Conservation (phyloP, 2,113 vertebrate genomes). For the Hoplias malabaricus region DNA sequence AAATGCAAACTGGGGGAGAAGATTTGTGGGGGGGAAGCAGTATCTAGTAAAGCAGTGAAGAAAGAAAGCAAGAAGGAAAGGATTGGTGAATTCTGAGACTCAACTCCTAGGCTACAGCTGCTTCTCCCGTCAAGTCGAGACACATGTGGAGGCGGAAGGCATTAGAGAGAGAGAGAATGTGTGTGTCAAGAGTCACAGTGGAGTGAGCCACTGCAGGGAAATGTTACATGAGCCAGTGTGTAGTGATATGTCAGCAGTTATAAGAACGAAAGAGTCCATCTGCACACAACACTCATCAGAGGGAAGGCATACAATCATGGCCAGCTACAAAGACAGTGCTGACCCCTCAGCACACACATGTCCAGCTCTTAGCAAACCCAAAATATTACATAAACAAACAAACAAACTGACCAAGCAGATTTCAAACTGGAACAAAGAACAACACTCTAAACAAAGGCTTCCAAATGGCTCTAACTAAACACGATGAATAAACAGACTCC, state of each 20-base stretch:
- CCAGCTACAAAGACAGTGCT: neutral
- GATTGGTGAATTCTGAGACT: neutral
- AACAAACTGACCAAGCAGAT: too few relatives aligned
- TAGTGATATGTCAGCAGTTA: conserved; percentile 28
- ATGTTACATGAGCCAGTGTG: conserved; percentile 7
- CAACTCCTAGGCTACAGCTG: neutral
- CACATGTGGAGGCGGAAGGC: conserved; percentile 29
- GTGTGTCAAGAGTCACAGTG: conserved; percentile 36
- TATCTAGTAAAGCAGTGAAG: neutral
- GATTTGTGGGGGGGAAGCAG: neutral
- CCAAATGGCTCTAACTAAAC: too few relatives aligned
- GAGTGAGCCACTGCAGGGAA: conserved; percentile 31
- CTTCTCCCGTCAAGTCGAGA: conserved; percentile 9
- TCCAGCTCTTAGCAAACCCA: neutral
- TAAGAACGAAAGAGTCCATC: conserved; percentile 47
- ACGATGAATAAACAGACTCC: too few relatives aligned
- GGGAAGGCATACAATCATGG: neutral
- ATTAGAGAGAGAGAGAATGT: neutral
- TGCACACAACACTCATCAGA: conserved; percentile 45
- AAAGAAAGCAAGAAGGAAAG: neutral
- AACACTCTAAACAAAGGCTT: too few relatives aligned
- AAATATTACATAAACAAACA: too few relatives aligned
- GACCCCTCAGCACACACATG: neutral
- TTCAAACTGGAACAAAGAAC: too few relatives aligned
- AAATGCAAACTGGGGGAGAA: neutral